A percentile compares a stretch with the other conserved stretches of the same genome.
Evolutionary conservation across 2,113 vertebrate species (phyloP).

Genomic region (Salminus brasiliensis): DNA sequence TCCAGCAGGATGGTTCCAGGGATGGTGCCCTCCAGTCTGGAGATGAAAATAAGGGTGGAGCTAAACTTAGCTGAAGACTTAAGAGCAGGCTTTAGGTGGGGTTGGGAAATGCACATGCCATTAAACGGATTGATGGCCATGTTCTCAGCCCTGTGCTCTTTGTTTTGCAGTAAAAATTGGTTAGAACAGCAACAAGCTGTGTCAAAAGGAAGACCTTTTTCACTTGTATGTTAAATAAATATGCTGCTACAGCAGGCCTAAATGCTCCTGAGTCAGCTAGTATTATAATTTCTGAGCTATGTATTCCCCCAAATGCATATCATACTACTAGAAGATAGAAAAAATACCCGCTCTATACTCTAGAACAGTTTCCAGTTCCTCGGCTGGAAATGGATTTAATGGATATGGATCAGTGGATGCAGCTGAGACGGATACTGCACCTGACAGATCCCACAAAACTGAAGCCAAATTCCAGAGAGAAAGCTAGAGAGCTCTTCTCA

Average conservation of each 20-base stretch:
- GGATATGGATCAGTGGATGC: slow-evolving; percentile 25
- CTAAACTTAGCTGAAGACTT: not conserved
- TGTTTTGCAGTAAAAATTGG: not conserved
- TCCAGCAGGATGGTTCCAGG: not conserved
- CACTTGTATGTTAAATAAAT: no score
- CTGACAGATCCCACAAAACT: slow-evolving; percentile 19
- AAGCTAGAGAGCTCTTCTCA: not conserved
- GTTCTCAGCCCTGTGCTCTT: not conserved
- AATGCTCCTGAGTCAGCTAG: not conserved
- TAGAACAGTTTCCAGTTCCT: slow-evolving; percentile 39
- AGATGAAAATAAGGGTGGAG: not conserved
- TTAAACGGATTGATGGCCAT: not conserved
- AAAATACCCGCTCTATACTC: not conserved
- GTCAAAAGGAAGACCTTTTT: not conserved
- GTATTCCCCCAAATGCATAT: not conserved
- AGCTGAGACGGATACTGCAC: slow-evolving; percentile 21
- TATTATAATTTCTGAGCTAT: not conserved
- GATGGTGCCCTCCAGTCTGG: not conserved
- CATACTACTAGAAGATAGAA: not conserved
- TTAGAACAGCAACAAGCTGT: not conserved
- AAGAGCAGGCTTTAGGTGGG: no score
- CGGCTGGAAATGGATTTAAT: slow-evolving; percentile 58
- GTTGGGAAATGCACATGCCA: no score
- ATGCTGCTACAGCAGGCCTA: not conserved
- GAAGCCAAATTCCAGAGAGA: slow-evolving; percentile 28